Evolutionary conservation across 2,113 vertebrate genomes (phyloP), one percentile per base, ranked within the genome.

Genomic region (Cisticola juncidis): DNA sequence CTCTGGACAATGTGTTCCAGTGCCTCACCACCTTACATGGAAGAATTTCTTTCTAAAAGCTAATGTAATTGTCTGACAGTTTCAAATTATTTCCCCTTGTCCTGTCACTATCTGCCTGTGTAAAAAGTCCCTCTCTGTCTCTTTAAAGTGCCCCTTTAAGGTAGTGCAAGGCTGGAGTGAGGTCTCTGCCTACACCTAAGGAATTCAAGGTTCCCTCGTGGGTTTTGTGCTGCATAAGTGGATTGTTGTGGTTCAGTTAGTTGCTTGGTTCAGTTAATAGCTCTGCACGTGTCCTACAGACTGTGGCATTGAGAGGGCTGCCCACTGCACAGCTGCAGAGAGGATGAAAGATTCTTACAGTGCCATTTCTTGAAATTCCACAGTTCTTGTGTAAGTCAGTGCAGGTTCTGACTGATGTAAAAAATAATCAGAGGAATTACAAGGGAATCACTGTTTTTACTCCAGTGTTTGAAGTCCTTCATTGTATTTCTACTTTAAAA

Each of bases 201-300:
- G 47, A 54, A n/a, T 74, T 35, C 9, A 36, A 65, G 14, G 8
- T 64, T 74, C 7, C 11, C 18, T 86, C 4, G 10, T 28, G 22
- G 60, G 21, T 10, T 82, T 23, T n/a, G 29, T 78, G 62, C 22
- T 62, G 54, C 3, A 0, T 24, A 0, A 31, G 13, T 40, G 28
- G 23, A 9, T 87, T 56, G 60, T 16, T 70, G 48, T 64, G 50
- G 50, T 3, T 17, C n/a, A n/a, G n/a, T n/a, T n/a, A n/a, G n/a
- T n/a, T n/a, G n/a, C 8, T 47, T 74, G 62, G 16, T 54, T 81
- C 36, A 42, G 22, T 40, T 56, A n/a, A 22, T 62, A 22, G 38
- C 47, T 89, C 4, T 77, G 24, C 9, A 7, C 18, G 31, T 31
- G 8, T 50, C 6, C 5, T 48, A 2, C 20, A 54, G 50, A 11